These are phyloP conservation scores for Rhinopomastus cyanomelas DNA, from an alignment of 2,113 vertebrate species.

Conservation along the genomic window DNA sequence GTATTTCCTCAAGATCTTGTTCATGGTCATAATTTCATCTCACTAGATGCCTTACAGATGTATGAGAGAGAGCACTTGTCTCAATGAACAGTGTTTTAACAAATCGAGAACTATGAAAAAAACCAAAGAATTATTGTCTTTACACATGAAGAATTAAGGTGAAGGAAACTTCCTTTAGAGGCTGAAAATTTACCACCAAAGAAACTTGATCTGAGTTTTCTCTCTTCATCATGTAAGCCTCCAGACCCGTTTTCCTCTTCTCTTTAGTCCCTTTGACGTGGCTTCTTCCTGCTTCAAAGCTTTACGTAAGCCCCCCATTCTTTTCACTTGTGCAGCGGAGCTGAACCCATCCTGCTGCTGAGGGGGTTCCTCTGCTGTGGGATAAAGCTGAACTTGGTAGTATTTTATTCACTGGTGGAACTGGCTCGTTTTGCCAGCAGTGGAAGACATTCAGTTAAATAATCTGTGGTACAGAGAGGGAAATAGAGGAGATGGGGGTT, in stretches of 20 bases:
- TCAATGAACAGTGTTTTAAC: background rate
- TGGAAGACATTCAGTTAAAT: background rate
- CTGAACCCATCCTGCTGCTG: fast-evolving
- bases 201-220: background rate
- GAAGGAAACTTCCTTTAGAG: background rate
- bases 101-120: background rate
- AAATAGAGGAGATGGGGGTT: background rate
- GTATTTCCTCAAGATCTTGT: background rate
- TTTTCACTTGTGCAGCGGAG: background rate
- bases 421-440: background rate
- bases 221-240: background rate
- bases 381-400: background rate
- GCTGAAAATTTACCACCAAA: background rate
- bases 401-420: background rate
- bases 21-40: background rate
- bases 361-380: background rate
- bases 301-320: background rate
- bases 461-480: background rate
- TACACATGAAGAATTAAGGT: background rate
- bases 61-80: background rate
- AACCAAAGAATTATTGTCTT: background rate
- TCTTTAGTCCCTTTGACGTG: background rate
- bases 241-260: background rate
- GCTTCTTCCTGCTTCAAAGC: background rate
- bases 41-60: background rate